A percentile compares a stretch with the other conserved stretches of the same genome.
phyloP scores from a whole-genome alignment of 1,140 invertebrate species.

The Dysdera silvatica region DNA sequence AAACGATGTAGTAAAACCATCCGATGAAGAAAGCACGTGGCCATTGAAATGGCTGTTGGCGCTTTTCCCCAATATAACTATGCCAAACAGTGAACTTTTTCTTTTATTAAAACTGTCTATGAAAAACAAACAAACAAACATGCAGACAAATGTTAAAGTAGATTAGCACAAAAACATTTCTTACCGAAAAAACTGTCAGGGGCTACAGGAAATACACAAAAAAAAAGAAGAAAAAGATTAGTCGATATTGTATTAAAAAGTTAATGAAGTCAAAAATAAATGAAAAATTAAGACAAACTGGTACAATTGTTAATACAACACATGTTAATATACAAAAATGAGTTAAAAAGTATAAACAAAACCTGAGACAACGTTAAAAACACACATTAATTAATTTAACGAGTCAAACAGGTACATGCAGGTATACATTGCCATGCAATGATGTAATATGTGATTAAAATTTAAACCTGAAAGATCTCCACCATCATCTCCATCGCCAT shows the following conservation, averaged over 20 bases:
- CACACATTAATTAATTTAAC: not conserved
- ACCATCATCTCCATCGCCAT: slow-evolving; percentile 68
- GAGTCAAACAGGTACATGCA: not conserved
- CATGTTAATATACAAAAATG: too few relatives aligned
- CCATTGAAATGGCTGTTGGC: too few relatives aligned
- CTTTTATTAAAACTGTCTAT: too few relatives aligned
- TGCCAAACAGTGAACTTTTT: too few relatives aligned
- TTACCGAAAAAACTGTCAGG: slow-evolving; percentile 99
- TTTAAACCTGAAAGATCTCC: slow-evolving; percentile 74
- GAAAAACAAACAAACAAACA: too few relatives aligned
- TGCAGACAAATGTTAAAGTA: not conserved
- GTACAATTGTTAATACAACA: not conserved
- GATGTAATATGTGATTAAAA: not conserved
- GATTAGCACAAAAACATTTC: slow-evolving; percentile 43
- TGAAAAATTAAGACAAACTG: not conserved
- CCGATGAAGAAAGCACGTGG: too few relatives aligned
- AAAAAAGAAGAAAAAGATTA: slow-evolving; percentile 16
- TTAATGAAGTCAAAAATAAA: not conserved
- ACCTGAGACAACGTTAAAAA: not conserved
- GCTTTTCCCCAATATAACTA: too few relatives aligned
- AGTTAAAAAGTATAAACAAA: not conserved
- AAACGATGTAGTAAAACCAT: too few relatives aligned
- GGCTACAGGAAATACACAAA: slow-evolving; percentile 51
- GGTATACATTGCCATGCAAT: not conserved
- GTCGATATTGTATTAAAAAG: not conserved